Evolutionary conservation across 2,888 invertebrate species (phyloP).

Genomic region (Cataglyphis cursor): DNA sequence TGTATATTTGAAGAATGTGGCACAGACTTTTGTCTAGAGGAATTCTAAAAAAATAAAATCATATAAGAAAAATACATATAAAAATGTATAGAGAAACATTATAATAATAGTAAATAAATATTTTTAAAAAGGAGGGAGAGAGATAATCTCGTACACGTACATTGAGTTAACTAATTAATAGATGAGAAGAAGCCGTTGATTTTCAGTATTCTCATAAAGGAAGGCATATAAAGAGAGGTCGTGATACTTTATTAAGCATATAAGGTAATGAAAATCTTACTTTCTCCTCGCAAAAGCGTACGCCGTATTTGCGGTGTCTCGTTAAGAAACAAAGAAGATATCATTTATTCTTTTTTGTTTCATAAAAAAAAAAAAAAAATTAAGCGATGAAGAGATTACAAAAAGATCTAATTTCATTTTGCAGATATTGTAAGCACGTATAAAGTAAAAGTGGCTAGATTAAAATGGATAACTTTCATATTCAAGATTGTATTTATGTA

Average conservation of each 20-base stretch:
- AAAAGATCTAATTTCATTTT: conserved; percentile 29
- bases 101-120: neutral
- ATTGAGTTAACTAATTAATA: conserved; percentile 3
- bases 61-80: neutral
- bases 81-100: neutral
- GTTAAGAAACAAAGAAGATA: neutral
- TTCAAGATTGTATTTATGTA: conserved; percentile 14
- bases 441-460: conserved; percentile 30
- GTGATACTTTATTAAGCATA: conserved; percentile 13
- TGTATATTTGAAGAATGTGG: neutral
- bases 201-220: conserved; percentile 3
- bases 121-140: neutral
- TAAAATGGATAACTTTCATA: conserved; percentile 37
- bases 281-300: conserved; percentile 62
- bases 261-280: conserved; percentile 14
- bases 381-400: conserved; percentile 24
- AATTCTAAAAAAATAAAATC: neutral
- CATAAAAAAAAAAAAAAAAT: conserved; percentile 6
- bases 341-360: neutral
- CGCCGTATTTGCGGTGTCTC: neutral
- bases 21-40: neutral
- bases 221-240: neutral
- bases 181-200: neutral
- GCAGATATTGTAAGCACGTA: conserved; percentile 12
- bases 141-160: neutral